Evolutionary conservation across 2,888 invertebrate species (phyloP).

Genomic region (Thereva unica): DNA sequence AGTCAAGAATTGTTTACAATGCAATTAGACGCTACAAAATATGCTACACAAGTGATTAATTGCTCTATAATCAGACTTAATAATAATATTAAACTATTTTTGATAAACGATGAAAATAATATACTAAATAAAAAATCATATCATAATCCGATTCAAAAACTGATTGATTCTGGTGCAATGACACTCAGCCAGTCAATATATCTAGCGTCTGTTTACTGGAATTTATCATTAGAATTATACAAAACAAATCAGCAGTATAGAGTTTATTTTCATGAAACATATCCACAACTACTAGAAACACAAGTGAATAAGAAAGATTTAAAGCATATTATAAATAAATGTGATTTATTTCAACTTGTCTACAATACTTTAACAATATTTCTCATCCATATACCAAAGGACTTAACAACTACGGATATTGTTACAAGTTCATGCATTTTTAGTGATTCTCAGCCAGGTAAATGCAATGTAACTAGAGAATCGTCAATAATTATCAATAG

Average conservation of each 20-base stretch:
- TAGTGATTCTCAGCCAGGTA: conserved; percentile 15
- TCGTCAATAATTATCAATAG: neutral
- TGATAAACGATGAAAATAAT: neutral
- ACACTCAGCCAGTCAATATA: conserved; percentile 39
- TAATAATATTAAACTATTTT: neutral
- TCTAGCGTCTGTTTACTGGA: conserved; percentile 54
- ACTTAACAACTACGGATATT: conserved; percentile 9
- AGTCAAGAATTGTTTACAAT: conserved; percentile 52
- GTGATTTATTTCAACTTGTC: conserved; percentile 35
- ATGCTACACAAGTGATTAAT: conserved; percentile 36
- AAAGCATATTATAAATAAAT: conserved; percentile 3
- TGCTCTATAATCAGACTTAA: conserved; percentile 17
- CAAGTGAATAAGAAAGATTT: neutral
- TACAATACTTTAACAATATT: conserved; percentile 50
- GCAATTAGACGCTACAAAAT: conserved; percentile 47
- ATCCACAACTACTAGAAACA: conserved; percentile 47
- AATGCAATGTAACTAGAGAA: conserved; percentile 1
- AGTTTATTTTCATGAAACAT: conserved; percentile 51
- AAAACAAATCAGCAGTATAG: conserved; percentile 53
- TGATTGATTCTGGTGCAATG: neutral
- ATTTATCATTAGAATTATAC: conserved; percentile 53
- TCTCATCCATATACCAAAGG: conserved; percentile 41
- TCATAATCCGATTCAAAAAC: neutral
- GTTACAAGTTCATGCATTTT: conserved; percentile 9
- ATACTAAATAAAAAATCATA: neutral